Evolutionary conservation across 2,888 invertebrate genomes (phyloP).

Genomic region (Lampropteryx suffumata): DNA sequence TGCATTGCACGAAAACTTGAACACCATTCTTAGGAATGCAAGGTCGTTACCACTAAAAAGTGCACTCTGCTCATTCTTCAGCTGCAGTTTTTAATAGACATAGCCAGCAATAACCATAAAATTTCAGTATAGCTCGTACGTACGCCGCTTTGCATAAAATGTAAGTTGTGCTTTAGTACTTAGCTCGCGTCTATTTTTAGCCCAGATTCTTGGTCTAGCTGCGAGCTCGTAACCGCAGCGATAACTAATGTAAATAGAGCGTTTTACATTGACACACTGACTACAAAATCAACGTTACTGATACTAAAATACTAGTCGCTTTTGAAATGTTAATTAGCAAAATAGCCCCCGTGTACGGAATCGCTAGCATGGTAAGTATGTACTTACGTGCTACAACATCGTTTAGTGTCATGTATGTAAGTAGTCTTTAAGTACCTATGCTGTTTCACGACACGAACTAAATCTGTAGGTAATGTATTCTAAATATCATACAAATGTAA

Average conservation of each 20-base stretch:
- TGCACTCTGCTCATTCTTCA: not conserved
- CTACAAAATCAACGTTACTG: slow-evolving; percentile 28
- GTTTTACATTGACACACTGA: slow-evolving; percentile 49
- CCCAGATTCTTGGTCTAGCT: slow-evolving; percentile 56
- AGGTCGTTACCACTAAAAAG: too few species aligned
- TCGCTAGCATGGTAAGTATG: too few species aligned
- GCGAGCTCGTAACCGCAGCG: slow-evolving; percentile 50
- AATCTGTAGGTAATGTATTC: too few species aligned
- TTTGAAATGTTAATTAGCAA: too few species aligned
- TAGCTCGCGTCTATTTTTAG: slow-evolving; percentile 66
- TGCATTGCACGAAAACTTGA: too few species aligned
- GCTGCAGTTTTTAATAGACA: slow-evolving; percentile 1
- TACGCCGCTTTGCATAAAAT: slow-evolving; percentile 41
- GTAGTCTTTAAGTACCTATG: too few species aligned
- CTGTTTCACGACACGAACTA: too few species aligned
- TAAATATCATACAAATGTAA: too few species aligned
- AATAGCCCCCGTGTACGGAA: too few species aligned
- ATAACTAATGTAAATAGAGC: slow-evolving; percentile 64
- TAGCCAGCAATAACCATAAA: slow-evolving; percentile 25
- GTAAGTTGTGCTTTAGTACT: slow-evolving; percentile 49
- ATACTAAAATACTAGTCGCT: not conserved
- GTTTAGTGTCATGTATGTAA: too few species aligned
- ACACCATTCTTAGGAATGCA: too few species aligned
- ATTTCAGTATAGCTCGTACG: slow-evolving; percentile 30
- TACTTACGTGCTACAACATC: too few species aligned